Base-by-base conservation (phyloP, 2,797 vertebrate genomes). In the Centropyge bicolor region DNA sequence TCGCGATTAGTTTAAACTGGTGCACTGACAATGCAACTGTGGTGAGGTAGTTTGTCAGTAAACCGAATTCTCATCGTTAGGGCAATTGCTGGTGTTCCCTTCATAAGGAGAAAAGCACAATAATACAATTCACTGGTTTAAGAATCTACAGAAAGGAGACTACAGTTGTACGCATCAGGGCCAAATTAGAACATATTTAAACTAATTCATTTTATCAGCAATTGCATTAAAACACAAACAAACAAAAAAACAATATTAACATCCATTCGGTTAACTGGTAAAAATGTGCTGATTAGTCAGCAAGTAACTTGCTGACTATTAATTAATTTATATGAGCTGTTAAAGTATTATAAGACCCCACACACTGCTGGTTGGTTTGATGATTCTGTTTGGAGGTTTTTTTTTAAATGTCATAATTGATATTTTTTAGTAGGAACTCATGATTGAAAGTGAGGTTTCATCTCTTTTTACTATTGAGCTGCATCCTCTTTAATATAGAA, bases 251-350 rank as follows among this genome's bases (percentile, higher is more conserved):
- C 27, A 31, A 31, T 31, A 31, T 31, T 31, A 31, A 31, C 27
- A 31, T 31, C 2, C 27, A 31, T n/a, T n/a, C n/a, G n/a, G n/a
- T n/a, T n/a, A 38, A 38, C 59, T 17, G 3, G 64, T 9, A 1
- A n/a, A 38, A 38, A 73, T 62, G 17, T 70, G 54, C 8, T 62
- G 4, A 24, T 51, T 43, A 65, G 16, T 56, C 14, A n/a, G n/a
- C n/a, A 68, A n/a, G 2, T 63, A 22, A 46, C 10, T 54, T 48
- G 52, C 35, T 60, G 6, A 31, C 27, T 2, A 31, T 31, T 31
- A 31, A 31, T n/a, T n/a, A n/a, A 63, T 2, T 6, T 48, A 31
- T 36, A 48, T 0, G 12, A 36, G 46, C 24, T 65, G 13, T 40
- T 41, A 11, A 35, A 38, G 31, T 12, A n/a, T 52, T 67, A 24